Base-by-base conservation (phyloP, 37 sponge, comb jelly and placozoan genomes). In the Geodia barretti region DNA sequence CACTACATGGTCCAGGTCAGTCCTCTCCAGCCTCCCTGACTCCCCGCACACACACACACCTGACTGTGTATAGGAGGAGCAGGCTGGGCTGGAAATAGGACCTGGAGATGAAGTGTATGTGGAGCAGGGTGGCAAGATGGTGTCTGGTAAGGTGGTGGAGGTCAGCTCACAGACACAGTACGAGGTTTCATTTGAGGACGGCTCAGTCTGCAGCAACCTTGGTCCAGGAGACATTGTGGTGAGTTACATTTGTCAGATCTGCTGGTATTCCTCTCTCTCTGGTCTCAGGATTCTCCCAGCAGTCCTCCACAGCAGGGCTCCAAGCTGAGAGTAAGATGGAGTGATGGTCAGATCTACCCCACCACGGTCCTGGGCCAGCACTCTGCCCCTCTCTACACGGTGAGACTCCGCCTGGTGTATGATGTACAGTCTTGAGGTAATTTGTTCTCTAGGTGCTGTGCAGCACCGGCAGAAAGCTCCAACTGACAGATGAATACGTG, bases 111-210 rank as follows among this genome's bases (percentile, higher is more conserved):
- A 70, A 67, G 87, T 80, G 26, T 74, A 80, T 68, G 65, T 74
- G 24, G 9, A 39, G 4, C 29, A 47, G 25, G 77, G 33, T 5
- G 77, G 36, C 63, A 14, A 14, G 54, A 14, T 47, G 54, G 73
- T 41, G 19, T 73, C 43, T 29, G 75, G 74, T 1, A 19, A 25
- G 36, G 87, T 87, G 30, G 24, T 66, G 11, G 61, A 74, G n/a
- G 66, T 73, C 8, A 39, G 29, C 17, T 54, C 76, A 19, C 70
- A 84, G 62, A 29, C 60, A 4, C 63, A 66, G 25, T 91, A 85
- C 43, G 94, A 91, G 72, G 93, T 97, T 7, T 41, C 62, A 64
- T 97, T 97, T 87, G 95, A 94, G 1, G 97, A 97, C 68, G 92
- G 92, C 33, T 86, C 93, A 0, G 62, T 92, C n/a, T 93, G 97